Conservation (phyloP, 2,113 vertebrate genomes). For the Dendropsophus ebraccatus region DNA sequence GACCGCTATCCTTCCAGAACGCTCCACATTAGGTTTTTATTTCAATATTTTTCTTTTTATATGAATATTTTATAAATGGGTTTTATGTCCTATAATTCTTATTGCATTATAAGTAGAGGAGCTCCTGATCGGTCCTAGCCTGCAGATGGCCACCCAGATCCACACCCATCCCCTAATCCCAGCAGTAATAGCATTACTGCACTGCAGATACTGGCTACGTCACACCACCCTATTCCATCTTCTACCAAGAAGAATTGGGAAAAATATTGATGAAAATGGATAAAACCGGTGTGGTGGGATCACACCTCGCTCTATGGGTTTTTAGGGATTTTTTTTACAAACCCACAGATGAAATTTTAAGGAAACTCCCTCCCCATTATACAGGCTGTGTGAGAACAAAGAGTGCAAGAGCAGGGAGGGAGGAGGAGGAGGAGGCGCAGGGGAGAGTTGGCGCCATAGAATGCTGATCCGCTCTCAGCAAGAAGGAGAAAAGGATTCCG, state of each 20-base stretch:
- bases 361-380: conserved; percentile 10
- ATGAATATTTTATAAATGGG: not conserved
- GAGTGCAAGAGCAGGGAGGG: conserved; percentile 7
- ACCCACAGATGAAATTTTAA: not conserved
- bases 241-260: not conserved
- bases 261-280: conserved; percentile 3
- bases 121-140: not conserved
- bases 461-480: not conserved
- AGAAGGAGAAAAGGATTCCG: not conserved
- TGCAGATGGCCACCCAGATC: not conserved
- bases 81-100: not conserved
- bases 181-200: conserved; percentile 51
- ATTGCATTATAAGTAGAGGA: no score
- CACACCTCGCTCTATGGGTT: not conserved
- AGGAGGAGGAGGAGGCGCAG: not conserved
- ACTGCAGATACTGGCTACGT: conserved; percentile 45
- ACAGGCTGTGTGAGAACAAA: conserved; percentile 33
- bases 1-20: not conserved
- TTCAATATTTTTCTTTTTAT: not conserved
- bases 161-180: conserved; percentile 46
- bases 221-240: not conserved
- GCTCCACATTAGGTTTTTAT: not conserved
- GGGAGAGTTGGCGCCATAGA: conserved; percentile 31
- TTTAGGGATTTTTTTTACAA: conserved; percentile 9
- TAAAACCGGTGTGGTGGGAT: not conserved